Percentiles rank a stretch among this genome's conserved stretches.
These are phyloP conservation scores for Frieseomelitta varia DNA, from an alignment of 1,140 invertebrate species.

Conservation along the genomic window DNA sequence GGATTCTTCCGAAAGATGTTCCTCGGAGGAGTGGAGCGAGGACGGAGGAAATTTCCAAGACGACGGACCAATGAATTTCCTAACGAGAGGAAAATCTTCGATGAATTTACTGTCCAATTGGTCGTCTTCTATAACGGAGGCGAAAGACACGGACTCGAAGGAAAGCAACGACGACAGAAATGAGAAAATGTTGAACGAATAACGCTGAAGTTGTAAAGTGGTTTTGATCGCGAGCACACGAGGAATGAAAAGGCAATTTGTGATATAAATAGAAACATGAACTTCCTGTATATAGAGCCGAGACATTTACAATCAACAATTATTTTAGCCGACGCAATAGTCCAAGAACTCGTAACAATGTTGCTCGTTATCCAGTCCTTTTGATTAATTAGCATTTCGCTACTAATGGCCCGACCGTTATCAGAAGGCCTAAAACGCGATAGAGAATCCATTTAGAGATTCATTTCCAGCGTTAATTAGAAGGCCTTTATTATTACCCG, in stretches of 20 bases:
- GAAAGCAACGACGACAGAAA: conserved; percentile 10
- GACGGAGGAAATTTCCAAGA: background rate
- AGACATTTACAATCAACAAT: background rate
- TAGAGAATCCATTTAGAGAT: conserved; percentile 26
- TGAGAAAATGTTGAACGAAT: background rate
- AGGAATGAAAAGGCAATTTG: background rate
- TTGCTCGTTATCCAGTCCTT: background rate
- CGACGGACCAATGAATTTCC: background rate
- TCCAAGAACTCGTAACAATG: background rate
- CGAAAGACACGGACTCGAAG: conserved; percentile 8
- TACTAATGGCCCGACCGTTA: conserved; percentile 31
- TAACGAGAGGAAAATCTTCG: background rate
- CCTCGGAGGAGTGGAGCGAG: background rate
- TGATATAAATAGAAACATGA: background rate
- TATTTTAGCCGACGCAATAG: background rate
- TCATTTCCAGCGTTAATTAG: conserved; percentile 52
- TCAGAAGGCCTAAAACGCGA: conserved; percentile 11
- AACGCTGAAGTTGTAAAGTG: background rate
- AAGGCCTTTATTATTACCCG: conserved; percentile 43
- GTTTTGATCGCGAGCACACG: background rate
- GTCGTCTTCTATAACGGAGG: background rate
- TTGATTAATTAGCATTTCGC: conserved; percentile 38
- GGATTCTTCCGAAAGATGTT: background rate
- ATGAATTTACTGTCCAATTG: background rate
- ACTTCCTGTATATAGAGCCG: background rate